Evolutionary conservation across 2,888 invertebrate genomes (phyloP).

Genomic region (Pyrochroa serraticornis): DNA sequence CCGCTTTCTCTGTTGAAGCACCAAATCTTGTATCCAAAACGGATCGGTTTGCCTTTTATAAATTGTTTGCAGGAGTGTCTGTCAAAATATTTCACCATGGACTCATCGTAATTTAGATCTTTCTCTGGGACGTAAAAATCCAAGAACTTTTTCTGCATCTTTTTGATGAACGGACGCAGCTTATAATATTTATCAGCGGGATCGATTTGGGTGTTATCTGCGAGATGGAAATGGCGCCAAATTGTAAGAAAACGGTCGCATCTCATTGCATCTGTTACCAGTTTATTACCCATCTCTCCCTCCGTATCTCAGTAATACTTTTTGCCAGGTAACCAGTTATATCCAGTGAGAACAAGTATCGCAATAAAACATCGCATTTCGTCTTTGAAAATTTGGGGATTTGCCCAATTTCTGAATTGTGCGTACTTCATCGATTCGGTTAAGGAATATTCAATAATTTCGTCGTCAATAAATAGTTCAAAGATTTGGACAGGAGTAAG

Average conservation of each 20-base stretch:
- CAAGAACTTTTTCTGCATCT: background rate
- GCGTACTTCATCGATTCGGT: background rate
- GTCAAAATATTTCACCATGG: conserved; percentile 9
- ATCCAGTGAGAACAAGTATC: background rate
- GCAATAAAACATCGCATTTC: background rate
- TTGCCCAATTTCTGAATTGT: background rate
- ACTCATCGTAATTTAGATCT: background rate
- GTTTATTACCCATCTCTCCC: no score
- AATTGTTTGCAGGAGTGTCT: conserved; percentile 12
- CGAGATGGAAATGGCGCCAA: background rate
- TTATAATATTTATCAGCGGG: background rate
- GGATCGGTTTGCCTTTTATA: conserved; percentile 5
- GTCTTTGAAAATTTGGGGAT: background rate
- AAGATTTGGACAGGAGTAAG: background rate
- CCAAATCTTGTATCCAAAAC: conserved; percentile 17
- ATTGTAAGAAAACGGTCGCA: background rate
- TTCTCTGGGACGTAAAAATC: background rate
- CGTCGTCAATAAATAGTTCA: background rate
- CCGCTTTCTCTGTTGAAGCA: background rate
- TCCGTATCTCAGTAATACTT: no score
- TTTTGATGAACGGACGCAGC: background rate
- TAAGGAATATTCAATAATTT: background rate
- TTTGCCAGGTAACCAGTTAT: background rate
- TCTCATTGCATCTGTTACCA: conserved; percentile 3
- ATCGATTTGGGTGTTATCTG: background rate